phyloP scores from a whole-genome alignment of 2,797 vertebrate species.

The Todus mexicanus region DNA sequence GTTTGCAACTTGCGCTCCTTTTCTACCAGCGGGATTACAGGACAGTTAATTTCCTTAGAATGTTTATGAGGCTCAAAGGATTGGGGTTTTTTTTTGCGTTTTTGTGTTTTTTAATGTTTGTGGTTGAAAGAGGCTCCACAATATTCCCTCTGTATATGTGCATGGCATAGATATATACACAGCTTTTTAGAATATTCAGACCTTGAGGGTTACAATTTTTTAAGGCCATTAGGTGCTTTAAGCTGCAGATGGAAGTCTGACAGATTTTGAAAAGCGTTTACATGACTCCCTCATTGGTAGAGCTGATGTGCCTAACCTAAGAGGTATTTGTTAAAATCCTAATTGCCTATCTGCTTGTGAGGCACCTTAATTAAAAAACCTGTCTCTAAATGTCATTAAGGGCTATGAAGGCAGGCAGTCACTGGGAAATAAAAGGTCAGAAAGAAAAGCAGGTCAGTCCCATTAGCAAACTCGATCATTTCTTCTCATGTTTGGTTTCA shows the following conservation, averaged over 20 bases:
- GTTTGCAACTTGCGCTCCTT: slow-evolving; percentile 18
- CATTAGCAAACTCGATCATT: background rate
- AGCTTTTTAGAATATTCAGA: background rate
- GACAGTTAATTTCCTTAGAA: slow-evolving; percentile 56
- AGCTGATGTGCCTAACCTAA: background rate
- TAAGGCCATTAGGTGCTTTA: background rate
- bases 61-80: slow-evolving; percentile 39
- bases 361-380: slow-evolving; percentile 22
- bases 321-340: slow-evolving; percentile 8
- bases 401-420: background rate
- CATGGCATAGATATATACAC: background rate
- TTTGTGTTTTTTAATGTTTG: background rate
- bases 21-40: slow-evolving; percentile 57
- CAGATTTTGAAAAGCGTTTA: background rate
- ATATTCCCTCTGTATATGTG: background rate
- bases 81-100: background rate
- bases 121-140: background rate
- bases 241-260: background rate
- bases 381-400: background rate
- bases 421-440: slow-evolving; percentile 26
- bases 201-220: background rate
- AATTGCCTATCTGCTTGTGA: background rate
- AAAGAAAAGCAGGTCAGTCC: background rate
- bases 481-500: background rate
- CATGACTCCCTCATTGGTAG: background rate